Percentiles rank a stretch among this genome's conserved stretches.
Conservation (phyloP, 2,113 vertebrate species). For the Megaleporinus macrocephalus region DNA sequence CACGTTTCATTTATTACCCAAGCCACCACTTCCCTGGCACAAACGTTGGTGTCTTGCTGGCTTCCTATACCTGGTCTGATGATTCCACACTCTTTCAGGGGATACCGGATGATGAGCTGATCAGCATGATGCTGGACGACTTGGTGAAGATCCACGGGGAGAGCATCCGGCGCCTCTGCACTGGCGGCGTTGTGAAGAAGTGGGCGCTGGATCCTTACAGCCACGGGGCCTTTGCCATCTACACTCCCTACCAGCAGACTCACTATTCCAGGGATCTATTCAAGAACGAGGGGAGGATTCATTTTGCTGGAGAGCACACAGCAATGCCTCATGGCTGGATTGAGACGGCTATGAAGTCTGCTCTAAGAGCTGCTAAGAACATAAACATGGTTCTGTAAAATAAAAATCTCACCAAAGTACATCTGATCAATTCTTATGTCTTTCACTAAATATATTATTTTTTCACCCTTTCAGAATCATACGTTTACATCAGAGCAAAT, state of each 20-base stretch:
- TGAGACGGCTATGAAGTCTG: slow-evolving; percentile 84
- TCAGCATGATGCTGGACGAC: slow-evolving; percentile 74
- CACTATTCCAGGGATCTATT: slow-evolving; percentile 74
- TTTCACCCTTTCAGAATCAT: too few species aligned
- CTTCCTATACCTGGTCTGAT: slow-evolving; percentile 81
- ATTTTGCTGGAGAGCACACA: slow-evolving; percentile 87
- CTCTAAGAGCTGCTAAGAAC: slow-evolving; percentile 74
- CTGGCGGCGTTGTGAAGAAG: slow-evolving; percentile 76
- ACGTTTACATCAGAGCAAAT: too few species aligned
- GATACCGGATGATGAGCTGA: slow-evolving; percentile 65
- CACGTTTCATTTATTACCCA: slow-evolving; percentile 85
- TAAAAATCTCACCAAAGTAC: background rate
- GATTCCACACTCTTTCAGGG: slow-evolving; percentile 80
- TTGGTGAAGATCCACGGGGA: slow-evolving; percentile 77
- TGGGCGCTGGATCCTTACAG: slow-evolving; percentile 81
- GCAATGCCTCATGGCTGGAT: slow-evolving; percentile 83
- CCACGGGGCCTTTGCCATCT: slow-evolving; percentile 78
- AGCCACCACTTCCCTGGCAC: slow-evolving; percentile 77
- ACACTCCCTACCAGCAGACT: slow-evolving; percentile 80
- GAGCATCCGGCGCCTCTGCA: slow-evolving; percentile 63
- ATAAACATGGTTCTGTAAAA: slow-evolving; percentile 68
- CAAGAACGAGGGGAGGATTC: slow-evolving; percentile 70
- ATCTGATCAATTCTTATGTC: too few species aligned
- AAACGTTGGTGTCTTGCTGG: slow-evolving; percentile 71
- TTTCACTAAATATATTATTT: too few species aligned